Conservation (phyloP, 1,140 invertebrate species). For the Drosophila miranda region DNA sequence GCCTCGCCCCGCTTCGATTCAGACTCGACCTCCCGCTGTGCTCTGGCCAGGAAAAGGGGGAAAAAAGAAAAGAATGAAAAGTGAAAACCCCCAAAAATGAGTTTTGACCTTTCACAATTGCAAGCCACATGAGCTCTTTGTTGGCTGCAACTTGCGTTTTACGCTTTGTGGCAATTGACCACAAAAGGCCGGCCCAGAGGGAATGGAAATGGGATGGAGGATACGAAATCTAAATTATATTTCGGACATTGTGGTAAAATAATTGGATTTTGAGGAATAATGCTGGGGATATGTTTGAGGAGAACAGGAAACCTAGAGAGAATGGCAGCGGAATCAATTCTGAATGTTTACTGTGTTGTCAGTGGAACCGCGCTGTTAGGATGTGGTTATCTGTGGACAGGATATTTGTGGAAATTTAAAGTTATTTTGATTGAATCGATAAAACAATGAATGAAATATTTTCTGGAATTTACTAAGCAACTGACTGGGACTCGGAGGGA, state of each 20-base stretch:
- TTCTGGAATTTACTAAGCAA: not conserved
- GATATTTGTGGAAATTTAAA: slow-evolving; percentile 12
- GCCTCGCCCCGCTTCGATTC: not conserved
- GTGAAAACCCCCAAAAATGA: slow-evolving; percentile 58
- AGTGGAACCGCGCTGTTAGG: too few species aligned
- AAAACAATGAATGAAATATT: too few species aligned
- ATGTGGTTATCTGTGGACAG: too few species aligned
- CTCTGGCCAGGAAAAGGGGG: not conserved
- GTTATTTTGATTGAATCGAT: too few species aligned
- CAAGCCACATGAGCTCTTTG: slow-evolving; percentile 63
- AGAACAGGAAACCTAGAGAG: slow-evolving; percentile 2
- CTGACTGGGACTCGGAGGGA: too few species aligned
- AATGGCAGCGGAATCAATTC: slow-evolving; percentile 22
- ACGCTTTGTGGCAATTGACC: slow-evolving; percentile 52
- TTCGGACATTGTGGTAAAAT: slow-evolving; percentile 70
- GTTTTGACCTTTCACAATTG: slow-evolving; percentile 67
- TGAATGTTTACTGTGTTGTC: not conserved
- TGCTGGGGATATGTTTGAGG: slow-evolving; percentile 3
- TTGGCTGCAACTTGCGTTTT: slow-evolving; percentile 52
- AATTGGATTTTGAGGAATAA: slow-evolving; percentile 62
- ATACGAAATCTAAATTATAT: slow-evolving; percentile 74
- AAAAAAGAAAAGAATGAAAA: slow-evolving; percentile 45
- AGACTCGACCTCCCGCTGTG: slow-evolving; percentile 39
- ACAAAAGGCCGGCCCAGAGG: slow-evolving; percentile 53
- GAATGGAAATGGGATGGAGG: slow-evolving; percentile 1